Evolutionary conservation across 2,113 vertebrate species (phyloP).

Genomic region (Hemiprocne comata): DNA sequence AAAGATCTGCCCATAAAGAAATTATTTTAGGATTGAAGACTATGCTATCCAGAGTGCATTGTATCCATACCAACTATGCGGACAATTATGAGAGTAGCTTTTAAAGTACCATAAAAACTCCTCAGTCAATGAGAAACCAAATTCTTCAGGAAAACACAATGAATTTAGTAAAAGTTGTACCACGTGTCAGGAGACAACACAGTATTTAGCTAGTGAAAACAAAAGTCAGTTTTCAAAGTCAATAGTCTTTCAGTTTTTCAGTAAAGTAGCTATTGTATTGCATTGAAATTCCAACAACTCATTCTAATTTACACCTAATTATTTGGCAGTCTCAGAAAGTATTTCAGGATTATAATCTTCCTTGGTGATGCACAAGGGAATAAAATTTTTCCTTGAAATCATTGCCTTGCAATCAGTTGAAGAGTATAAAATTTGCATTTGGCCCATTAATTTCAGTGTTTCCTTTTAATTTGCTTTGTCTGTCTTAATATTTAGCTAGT

Average conservation of each 20-base stretch:
- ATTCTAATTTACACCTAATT: background rate
- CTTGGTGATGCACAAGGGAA: background rate
- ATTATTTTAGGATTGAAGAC: slow-evolving; percentile 49
- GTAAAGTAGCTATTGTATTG: background rate
- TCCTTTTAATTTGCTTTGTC: background rate
- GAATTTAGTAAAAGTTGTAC: background rate
- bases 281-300: background rate
- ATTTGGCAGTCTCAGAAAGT: background rate
- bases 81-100: background rate
- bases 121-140: background rate
- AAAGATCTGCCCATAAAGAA: slow-evolving; percentile 20
- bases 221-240: background rate
- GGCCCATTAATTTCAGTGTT: background rate
- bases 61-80: background rate
- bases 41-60: background rate
- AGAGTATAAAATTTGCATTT: background rate
- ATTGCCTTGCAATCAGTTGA: background rate
- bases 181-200: background rate
- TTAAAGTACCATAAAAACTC: background rate
- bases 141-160: background rate
- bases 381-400: background rate
- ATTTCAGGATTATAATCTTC: background rate
- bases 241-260: background rate
- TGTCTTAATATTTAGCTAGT: background rate
- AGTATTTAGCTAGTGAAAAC: background rate